A percentile compares a stretch with the other conserved stretches of the same genome.
Evolutionary conservation across 2,888 invertebrate genomes (phyloP).

Genomic region (Orchesellides sinensis): DNA sequence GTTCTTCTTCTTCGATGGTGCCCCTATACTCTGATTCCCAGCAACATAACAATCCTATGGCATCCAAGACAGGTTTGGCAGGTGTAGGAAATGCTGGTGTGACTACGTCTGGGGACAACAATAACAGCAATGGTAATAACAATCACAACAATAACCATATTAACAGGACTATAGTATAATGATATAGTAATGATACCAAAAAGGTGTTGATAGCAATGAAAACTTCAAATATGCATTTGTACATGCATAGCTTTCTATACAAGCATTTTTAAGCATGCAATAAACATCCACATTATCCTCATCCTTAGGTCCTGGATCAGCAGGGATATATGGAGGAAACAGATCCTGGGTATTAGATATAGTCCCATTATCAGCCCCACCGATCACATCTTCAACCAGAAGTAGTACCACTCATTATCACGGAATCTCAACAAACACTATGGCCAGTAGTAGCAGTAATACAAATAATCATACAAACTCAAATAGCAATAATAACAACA

Average conservation of each 20-base stretch:
- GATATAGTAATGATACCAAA: conserved; percentile 9
- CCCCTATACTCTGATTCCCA: conserved; percentile 69
- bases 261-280: no score
- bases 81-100: conserved; percentile 65
- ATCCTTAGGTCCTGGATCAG: conserved; percentile 54
- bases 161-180: conserved; percentile 34
- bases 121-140: conserved; percentile 58
- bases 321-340: conserved; percentile 34
- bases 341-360: conserved; percentile 50
- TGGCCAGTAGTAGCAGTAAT: conserved; percentile 52
- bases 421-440: conserved; percentile 28
- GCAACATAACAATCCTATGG: conserved; percentile 36
- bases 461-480: conserved; percentile 30
- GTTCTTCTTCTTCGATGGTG: conserved; percentile 47
- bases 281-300: background rate
- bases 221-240: no score
- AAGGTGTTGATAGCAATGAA: background rate
- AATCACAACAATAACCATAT: conserved; percentile 38
- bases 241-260: no score
- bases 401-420: conserved; percentile 37
- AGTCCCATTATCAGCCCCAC: conserved; percentile 53
- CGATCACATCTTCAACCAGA: conserved; percentile 47
- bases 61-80: conserved; percentile 67
- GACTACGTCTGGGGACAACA: conserved; percentile 50
- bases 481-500: conserved; percentile 43